These are phyloP conservation scores for Schizopygopsis malacanthus DNA, from an alignment of 2,797 vertebrate species.

Conservation along the genomic window DNA sequence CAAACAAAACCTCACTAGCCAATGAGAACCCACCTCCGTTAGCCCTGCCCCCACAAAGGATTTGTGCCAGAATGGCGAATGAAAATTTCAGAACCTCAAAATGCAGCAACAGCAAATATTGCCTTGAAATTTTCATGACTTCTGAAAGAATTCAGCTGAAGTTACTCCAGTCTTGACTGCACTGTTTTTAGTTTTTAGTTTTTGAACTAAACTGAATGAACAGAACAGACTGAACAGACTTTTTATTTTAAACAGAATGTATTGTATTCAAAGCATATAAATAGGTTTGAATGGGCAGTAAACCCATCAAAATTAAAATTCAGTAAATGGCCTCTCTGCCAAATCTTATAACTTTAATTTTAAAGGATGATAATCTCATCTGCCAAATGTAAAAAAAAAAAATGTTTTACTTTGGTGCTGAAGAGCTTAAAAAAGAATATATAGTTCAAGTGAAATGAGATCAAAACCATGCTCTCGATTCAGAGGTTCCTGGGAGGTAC, in stretches of 20 bases:
- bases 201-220: neutral
- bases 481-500: conserved; percentile 2
- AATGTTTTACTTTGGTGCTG: no score
- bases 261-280: neutral
- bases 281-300: neutral
- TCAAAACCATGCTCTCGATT: neutral
- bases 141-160: neutral
- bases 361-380: neutral
- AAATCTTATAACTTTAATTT: conserved; percentile 8
- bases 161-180: neutral
- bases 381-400: no score
- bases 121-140: neutral
- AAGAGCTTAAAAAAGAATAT: neutral
- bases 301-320: neutral
- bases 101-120: neutral
- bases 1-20: no score
- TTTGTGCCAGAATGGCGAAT: no score
- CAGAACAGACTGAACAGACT: neutral
- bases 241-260: neutral
- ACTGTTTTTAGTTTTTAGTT: no score
- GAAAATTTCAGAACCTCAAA: no score
- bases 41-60: no score
- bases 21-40: no score
- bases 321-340: conserved; percentile 19
- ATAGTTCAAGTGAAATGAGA: conserved; percentile 15